Conservation (phyloP, 2,888 invertebrate genomes). For the Drosophila merina region DNA sequence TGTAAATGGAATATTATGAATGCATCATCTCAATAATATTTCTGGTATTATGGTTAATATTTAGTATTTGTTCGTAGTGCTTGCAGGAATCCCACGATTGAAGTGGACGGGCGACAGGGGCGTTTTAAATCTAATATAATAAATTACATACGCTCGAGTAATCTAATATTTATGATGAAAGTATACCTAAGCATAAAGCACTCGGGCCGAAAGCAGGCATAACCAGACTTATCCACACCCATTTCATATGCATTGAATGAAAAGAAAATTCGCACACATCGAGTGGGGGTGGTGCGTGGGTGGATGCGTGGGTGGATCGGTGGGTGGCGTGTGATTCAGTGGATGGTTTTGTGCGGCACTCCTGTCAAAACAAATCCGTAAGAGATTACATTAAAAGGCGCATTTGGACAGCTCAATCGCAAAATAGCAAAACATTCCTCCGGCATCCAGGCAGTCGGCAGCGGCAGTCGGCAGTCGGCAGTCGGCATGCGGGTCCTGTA, state of each 20-base stretch:
- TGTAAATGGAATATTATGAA: too few species aligned
- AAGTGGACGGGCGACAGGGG: not conserved
- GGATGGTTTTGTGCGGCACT: constrained; percentile 38
- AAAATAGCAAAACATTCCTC: constrained; percentile 65
- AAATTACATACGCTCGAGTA: constrained; percentile 73
- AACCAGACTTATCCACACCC: constrained; percentile 45
- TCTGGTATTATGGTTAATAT: not conserved
- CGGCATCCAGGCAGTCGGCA: constrained; percentile 5
- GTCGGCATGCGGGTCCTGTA: constrained; percentile 1
- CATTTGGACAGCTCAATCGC: constrained; percentile 80
- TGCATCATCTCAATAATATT: not conserved
- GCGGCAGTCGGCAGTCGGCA: not conserved
- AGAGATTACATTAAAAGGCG: constrained; percentile 79
- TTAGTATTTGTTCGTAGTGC: not conserved
- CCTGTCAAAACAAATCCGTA: constrained; percentile 79
- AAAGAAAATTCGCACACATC: constrained; percentile 26
- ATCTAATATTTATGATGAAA: constrained; percentile 76
- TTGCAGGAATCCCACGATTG: not conserved
- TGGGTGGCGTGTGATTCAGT: constrained; percentile 7
- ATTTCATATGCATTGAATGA: constrained; percentile 64
- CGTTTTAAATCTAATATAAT: constrained; percentile 64
- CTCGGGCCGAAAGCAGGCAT: constrained; percentile 21
- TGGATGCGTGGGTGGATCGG: not conserved
- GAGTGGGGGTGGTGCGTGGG: not conserved
- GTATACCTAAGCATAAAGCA: constrained; percentile 36